phyloP scores from a whole-genome alignment of 2,113 vertebrate species.

The Phasianus colchicus region DNA sequence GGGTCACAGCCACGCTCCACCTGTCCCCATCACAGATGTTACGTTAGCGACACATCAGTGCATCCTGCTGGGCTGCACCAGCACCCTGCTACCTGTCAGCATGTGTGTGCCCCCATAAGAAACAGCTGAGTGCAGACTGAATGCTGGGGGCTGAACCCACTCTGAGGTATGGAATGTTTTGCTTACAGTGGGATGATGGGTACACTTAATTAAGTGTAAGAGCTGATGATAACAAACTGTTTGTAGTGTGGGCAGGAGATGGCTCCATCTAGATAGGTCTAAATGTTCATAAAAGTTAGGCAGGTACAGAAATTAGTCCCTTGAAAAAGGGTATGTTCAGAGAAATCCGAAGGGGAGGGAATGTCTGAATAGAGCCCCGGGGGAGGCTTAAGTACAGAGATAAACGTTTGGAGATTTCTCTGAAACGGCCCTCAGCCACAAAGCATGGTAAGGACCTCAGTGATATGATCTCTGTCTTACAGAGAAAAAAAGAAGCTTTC shows the following conservation, averaged over 20 bases:
- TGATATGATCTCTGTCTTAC: background rate
- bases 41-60: too few species aligned
- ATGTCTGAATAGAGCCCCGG: background rate
- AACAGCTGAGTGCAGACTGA: background rate
- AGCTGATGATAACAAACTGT: conserved; percentile 33
- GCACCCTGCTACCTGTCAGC: rapidly evolving
- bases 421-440: background rate
- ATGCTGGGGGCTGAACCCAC: background rate
- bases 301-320: conserved; percentile 10
- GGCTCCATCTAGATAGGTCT: conserved; percentile 15
- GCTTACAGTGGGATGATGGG: background rate
- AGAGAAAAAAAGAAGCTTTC: background rate
- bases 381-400: background rate
- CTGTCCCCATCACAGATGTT: background rate
- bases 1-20: background rate
- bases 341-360: background rate
- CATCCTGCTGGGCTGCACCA: background rate
- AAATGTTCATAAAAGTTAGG: conserved; percentile 12
- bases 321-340: conserved; percentile 13
- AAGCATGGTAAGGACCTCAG: background rate
- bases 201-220: conserved; percentile 43
- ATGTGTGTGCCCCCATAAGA: rapidly evolving
- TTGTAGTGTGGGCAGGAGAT: conserved; percentile 18
- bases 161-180: conserved; percentile 19
- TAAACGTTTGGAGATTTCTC: background rate